Percentiles rank a stretch among this genome's conserved stretches.
These are phyloP conservation scores for Zosterops japonicus DNA, from an alignment of 2,113 vertebrate genomes.

Conservation along the genomic window DNA sequence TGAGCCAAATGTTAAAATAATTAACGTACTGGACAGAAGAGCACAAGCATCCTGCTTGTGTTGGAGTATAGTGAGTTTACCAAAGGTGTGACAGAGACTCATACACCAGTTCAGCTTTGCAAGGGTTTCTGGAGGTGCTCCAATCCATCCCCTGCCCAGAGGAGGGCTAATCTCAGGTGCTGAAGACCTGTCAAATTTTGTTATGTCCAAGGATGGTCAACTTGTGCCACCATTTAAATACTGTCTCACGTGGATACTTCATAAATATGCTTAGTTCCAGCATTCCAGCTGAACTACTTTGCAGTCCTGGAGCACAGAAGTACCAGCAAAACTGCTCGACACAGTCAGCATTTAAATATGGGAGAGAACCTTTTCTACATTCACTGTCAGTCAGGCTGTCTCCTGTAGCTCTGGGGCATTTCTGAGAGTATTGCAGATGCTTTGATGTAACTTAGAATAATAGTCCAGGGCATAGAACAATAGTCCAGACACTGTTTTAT, in stretches of 20 bases:
- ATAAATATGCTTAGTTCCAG: background rate
- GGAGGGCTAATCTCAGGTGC: background rate
- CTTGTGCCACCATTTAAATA: background rate
- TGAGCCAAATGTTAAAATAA: background rate
- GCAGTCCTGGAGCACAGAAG: background rate
- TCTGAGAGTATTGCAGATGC: background rate
- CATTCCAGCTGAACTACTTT: background rate
- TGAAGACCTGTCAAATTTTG: background rate
- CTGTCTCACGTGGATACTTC: background rate
- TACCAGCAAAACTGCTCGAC: background rate
- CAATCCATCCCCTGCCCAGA: background rate
- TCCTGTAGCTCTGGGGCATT: background rate
- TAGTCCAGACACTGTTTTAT: too few species aligned
- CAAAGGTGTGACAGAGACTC: background rate
- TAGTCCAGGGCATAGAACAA: background rate
- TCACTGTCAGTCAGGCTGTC: background rate
- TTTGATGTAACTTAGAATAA: conserved; percentile 9
- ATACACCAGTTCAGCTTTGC: background rate
- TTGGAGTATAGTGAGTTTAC: background rate
- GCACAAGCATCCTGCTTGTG: background rate
- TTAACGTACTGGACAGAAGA: background rate
- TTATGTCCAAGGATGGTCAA: background rate
- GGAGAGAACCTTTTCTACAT: background rate
- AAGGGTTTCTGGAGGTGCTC: background rate
- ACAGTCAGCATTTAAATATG: background rate